Evolutionary conservation across 1,140 invertebrate species (phyloP).

Genomic region (Holcopasites calliopsidis): DNA sequence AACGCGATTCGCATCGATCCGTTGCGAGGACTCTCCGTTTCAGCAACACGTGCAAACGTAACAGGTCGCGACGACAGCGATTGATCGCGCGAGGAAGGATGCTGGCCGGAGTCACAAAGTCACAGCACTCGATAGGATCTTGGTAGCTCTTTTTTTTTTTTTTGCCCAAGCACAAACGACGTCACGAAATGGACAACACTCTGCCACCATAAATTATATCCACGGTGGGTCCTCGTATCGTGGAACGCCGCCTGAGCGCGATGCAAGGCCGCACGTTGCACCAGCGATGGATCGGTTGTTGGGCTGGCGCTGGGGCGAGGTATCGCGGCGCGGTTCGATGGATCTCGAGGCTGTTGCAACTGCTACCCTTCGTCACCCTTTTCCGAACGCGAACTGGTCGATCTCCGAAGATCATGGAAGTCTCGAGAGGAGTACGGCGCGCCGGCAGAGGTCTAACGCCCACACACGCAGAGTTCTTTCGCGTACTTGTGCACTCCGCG

Average conservation of each 20-base stretch:
- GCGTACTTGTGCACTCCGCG: constrained; percentile 32
- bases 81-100: background rate
- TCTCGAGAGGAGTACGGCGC: constrained; percentile 49
- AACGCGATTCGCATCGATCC: constrained; percentile 9
- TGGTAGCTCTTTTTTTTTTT: background rate
- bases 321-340: background rate
- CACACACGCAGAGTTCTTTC: constrained; percentile 51
- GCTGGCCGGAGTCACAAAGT: background rate
- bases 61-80: constrained; percentile 48
- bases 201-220: background rate
- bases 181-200: background rate
- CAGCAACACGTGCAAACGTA: constrained; percentile 51
- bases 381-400: constrained; percentile 60
- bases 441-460: constrained; percentile 37
- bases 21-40: background rate
- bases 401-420: constrained; percentile 60
- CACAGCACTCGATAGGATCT: background rate
- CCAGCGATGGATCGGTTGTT: background rate
- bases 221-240: background rate
- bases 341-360: constrained; percentile 19
- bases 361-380: constrained; percentile 52
- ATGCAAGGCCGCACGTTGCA: background rate
- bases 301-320: background rate
- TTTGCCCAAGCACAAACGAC: too few relatives aligned
- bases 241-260: background rate